Percentiles rank a stretch among this genome's conserved stretches.
phyloP scores from a whole-genome alignment of 2,797 vertebrate genomes.

The Poeciliopsis presidionis region DNA sequence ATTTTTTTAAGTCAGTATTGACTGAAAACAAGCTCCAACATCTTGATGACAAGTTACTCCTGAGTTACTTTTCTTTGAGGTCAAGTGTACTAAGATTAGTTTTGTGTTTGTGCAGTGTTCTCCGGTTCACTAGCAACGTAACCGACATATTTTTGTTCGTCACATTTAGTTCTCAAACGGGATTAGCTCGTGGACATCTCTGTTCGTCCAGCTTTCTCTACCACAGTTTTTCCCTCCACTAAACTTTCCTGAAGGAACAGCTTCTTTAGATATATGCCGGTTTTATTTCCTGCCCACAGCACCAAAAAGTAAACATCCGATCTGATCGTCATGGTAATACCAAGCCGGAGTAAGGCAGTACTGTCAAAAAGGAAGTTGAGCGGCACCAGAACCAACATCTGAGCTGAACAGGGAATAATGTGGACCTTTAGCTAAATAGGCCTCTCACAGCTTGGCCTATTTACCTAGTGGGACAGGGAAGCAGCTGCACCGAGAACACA shows the following conservation, averaged over 20 bases:
- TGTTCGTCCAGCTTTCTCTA: background rate
- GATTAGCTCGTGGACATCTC: background rate
- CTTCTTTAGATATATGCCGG: background rate
- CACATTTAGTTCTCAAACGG: too few species aligned
- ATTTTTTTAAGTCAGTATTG: too few species aligned
- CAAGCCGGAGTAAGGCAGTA: background rate
- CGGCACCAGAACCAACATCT: background rate
- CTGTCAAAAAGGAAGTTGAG: background rate
- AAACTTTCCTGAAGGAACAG: background rate
- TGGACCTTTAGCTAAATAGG: conserved; percentile 35
- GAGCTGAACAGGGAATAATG: conserved; percentile 3
- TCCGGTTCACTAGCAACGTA: too few species aligned
- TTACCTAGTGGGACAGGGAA: conserved; percentile 66
- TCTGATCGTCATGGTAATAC: background rate
- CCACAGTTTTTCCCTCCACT: background rate
- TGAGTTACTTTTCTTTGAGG: too few species aligned
- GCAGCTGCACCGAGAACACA: conserved; percentile 68
- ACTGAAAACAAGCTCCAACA: too few species aligned
- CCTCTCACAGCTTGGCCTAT: conserved; percentile 66
- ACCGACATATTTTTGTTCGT: too few species aligned
- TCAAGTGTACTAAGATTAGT: too few species aligned
- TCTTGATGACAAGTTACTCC: too few species aligned
- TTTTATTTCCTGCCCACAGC: background rate
- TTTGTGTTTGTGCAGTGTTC: too few species aligned
- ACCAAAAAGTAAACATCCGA: background rate